Evolutionary conservation across 2,888 invertebrate genomes (phyloP).

Genomic region (Ichneumoninae sp.): DNA sequence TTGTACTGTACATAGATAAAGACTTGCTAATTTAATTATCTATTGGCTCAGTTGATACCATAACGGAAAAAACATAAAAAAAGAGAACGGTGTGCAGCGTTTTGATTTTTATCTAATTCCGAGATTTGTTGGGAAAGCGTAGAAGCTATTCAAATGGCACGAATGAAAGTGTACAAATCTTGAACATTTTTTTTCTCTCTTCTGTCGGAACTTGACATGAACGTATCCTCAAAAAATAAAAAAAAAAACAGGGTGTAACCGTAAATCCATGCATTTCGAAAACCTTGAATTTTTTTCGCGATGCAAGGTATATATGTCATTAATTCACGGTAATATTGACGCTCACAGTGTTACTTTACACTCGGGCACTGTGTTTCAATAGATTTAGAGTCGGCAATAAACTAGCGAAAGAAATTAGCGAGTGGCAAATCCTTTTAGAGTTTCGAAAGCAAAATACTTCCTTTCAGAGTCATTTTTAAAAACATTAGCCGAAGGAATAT

Average conservation of each 20-base stretch:
- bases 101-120: constrained; percentile 1
- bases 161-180: constrained; percentile 38
- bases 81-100: constrained; percentile 9
- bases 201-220: constrained; percentile 5
- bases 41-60: constrained; percentile 52
- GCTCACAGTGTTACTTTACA: background rate
- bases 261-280: constrained; percentile 35
- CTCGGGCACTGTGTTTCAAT: constrained; percentile 11
- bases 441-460: constrained; percentile 3
- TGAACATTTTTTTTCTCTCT: constrained; percentile 57
- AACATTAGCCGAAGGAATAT: constrained; percentile 25
- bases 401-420: background rate
- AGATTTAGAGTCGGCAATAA: constrained; percentile 8
- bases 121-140: constrained; percentile 2
- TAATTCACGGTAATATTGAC: background rate
- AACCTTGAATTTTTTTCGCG: background rate
- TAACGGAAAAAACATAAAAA: constrained; percentile 34
- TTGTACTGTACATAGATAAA: constrained; percentile 64
- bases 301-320: constrained; percentile 4
- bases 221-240: constrained; percentile 25
- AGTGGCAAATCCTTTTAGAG: background rate
- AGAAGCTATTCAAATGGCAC: constrained; percentile 1
- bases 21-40: constrained; percentile 53
- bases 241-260: constrained; percentile 28
- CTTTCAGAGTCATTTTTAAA: constrained; percentile 21